Base-by-base conservation (phyloP, 2,797 vertebrate species). In the Eutrigla gurnardus region DNA sequence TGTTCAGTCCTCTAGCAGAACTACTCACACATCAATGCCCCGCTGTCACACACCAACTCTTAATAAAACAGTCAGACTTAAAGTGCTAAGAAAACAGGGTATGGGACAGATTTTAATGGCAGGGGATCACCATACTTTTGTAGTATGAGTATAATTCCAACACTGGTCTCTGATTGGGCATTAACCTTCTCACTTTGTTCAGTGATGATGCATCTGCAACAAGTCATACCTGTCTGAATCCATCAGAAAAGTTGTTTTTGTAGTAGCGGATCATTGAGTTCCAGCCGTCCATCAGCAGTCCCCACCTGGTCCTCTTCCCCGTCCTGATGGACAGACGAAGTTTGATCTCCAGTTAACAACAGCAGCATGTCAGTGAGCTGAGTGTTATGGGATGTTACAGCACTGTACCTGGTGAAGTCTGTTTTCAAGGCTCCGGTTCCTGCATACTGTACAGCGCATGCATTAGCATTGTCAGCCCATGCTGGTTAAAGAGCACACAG, bases 181-280 rank as follows among this genome's bases (percentile, higher is more conserved):
- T 50, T 6, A 32, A 52, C 10, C 12, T 50, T 18, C n/a, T 10
- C 10, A 50, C 49, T 50, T 25, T 25, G 18, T 25, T 25, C 10
- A 5, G 25, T 25, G n/a, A 52, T 12, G 11, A 39, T 42, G 13
- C 1, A 42, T 37, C 12, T 37, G 47, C 15, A 60, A 13, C 14
- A 25, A 42, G 43, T 45, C 43, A 5, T 87, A 98, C 98, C 91
- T 99, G 98, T 95, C 98, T 95, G 93, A 98, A 99, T 53, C 98
- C 98, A 75, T 99, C 98, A 6, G 97, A 99, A 82, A 99, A 99
- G 93, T 99, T 99, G 90, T 99, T 99, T 85, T 98, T 99, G 91
- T 99, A 99, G 89, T 99, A 99, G 66, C 98, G 96, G 76, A 98
- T 95, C 73, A 98, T 93, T 4, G 98, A 99, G 91, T 99, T 99